Evolutionary conservation across 2,113 vertebrate species (phyloP).

Genomic region (Pedionomus torquatus): DNA sequence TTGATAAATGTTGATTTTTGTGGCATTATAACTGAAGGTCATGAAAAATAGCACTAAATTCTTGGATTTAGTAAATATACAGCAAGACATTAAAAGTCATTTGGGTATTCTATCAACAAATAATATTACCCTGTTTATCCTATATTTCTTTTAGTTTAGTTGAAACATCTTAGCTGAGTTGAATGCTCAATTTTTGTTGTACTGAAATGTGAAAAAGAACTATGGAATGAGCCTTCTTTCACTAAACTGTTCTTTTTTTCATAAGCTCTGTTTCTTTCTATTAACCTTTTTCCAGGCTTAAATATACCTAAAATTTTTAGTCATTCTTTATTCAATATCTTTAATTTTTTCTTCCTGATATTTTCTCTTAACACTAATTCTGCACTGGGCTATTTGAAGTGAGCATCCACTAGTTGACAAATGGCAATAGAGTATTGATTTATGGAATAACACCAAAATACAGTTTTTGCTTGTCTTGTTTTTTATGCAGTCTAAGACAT

Average conservation of each 20-base stretch:
- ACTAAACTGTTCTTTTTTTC: neutral
- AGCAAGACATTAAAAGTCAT: neutral
- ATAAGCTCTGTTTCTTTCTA: neutral
- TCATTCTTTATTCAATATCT: neutral
- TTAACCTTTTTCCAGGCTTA: neutral
- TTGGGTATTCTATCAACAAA: neutral
- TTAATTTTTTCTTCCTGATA: neutral
- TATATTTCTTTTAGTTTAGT: neutral
- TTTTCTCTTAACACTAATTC: neutral
- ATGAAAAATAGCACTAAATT: neutral
- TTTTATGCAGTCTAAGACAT: neutral
- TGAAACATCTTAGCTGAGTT: neutral
- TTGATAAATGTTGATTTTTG: neutral
- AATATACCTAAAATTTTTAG: neutral
- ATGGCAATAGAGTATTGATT: neutral
- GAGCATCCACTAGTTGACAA: neutral
- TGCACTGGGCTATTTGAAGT: neutral
- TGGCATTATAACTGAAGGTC: neutral
- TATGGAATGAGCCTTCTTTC: neutral
- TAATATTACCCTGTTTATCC: neutral
- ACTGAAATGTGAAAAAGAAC: neutral
- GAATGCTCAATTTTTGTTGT: neutral
- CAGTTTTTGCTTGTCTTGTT: neutral
- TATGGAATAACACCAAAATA: neutral
- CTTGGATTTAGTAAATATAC: neutral